A percentile compares a stretch with the other conserved stretches of the same genome.
Evolutionary conservation across 2,797 vertebrate genomes (phyloP).

Genomic region (Cynopterus sphinx): DNA sequence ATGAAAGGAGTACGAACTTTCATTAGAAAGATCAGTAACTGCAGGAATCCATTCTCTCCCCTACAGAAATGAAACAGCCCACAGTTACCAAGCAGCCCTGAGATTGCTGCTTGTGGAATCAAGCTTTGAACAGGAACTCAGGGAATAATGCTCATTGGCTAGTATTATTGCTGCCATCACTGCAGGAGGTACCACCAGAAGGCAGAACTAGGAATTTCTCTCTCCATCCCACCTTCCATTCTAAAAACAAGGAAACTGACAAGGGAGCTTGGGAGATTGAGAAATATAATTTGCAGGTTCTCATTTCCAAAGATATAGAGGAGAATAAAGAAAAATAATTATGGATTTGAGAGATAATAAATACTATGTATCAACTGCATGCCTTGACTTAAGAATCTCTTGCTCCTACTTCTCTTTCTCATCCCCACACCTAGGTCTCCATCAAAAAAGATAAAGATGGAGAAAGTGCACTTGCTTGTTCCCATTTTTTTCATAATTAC

Average conservation of each 20-base stretch:
- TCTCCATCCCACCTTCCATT: neutral
- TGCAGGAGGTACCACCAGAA: neutral
- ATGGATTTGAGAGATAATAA: neutral
- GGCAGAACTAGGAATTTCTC: neutral
- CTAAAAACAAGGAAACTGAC: neutral
- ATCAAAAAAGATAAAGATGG: neutral
- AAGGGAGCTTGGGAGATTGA: neutral
- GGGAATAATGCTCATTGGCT: neutral
- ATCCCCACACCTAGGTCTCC: no score
- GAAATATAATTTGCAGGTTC: neutral
- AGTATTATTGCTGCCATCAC: accelerated
- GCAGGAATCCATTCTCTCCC: neutral
- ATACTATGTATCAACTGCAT: neutral
- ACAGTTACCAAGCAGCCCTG: neutral
- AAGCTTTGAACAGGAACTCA: neutral
- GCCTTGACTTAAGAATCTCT: neutral
- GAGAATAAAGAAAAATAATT: neutral
- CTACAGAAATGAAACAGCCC: neutral
- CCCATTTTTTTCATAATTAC: neutral
- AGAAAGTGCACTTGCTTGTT: neutral
- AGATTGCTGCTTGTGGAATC: neutral
- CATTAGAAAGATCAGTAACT: neutral
- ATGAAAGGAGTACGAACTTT: neutral
- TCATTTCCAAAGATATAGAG: neutral
- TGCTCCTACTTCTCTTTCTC: neutral